A percentile compares a stretch with the other conserved stretches of the same genome.
phyloP scores from a whole-genome alignment of 2,113 vertebrate species.

The Salvelinus fontinalis region DNA sequence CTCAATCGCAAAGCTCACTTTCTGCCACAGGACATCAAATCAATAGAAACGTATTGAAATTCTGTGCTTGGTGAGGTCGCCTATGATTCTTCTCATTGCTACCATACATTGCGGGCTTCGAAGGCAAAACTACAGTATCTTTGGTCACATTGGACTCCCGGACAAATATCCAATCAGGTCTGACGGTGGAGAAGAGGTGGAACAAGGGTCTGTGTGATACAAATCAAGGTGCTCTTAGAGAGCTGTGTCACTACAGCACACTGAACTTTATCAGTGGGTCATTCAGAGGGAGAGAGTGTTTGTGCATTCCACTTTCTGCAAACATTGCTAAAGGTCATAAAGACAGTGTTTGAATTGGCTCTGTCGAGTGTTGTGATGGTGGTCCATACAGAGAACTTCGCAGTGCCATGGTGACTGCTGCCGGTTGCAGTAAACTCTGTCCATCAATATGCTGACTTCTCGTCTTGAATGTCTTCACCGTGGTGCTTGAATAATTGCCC shows the following conservation, averaged over 20 bases:
- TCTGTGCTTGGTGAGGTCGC: constrained; percentile 17
- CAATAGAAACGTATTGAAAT: constrained; percentile 26
- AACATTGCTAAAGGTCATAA: constrained; percentile 56
- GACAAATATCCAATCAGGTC: neutral
- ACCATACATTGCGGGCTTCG: neutral
- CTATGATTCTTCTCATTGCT: constrained; percentile 1
- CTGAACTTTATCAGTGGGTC: constrained; percentile 57
- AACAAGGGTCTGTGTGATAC: constrained; percentile 31
- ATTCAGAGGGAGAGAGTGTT: constrained; percentile 61
- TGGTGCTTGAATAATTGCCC: neutral
- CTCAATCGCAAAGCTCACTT: constrained; percentile 16
- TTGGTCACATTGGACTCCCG: too few species aligned
- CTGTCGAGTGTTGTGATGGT: constrained; percentile 52
- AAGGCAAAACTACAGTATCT: neutral
- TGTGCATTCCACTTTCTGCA: constrained; percentile 71
- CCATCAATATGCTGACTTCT: constrained; percentile 35
- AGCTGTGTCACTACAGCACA: constrained; percentile 5
- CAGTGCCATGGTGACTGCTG: constrained; percentile 65
- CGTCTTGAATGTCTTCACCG: neutral
- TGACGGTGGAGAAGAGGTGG: constrained; percentile 10
- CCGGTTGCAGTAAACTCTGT: constrained; percentile 27
- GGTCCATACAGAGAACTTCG: constrained; percentile 58
- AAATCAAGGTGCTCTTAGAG: constrained; percentile 64
- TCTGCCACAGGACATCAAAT: constrained; percentile 24
- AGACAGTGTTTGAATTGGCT: constrained; percentile 66